Conservation (phyloP, 2,797 vertebrate species). For the Trachurus trachurus region DNA sequence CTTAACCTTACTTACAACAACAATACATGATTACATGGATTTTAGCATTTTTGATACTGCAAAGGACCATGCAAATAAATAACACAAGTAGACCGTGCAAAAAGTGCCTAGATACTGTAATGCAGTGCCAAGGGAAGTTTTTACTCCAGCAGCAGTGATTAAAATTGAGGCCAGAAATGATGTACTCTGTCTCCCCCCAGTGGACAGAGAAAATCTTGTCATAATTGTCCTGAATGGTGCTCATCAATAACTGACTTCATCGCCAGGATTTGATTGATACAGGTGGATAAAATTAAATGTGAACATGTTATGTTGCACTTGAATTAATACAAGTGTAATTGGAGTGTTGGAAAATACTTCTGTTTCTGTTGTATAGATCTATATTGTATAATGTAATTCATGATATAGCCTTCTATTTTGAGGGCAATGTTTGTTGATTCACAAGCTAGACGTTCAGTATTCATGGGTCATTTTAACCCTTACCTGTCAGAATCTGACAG, state of each 20-base stretch:
- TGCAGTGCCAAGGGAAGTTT: constrained; percentile 8
- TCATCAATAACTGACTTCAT: background rate
- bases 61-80: background rate
- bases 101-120: constrained; percentile 4
- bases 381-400: background rate
- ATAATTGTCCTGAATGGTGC: background rate
- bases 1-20: background rate
- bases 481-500: constrained; percentile 45
- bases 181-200: constrained; percentile 86
- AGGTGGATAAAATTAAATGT: background rate
- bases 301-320: background rate
- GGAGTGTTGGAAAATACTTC: background rate
- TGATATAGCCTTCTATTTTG: background rate
- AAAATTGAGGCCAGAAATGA: constrained; percentile 44
- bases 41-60: background rate
- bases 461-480: constrained; percentile 52
- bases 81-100: background rate
- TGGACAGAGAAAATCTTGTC: constrained; percentile 52
- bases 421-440: constrained; percentile 12
- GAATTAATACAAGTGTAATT: background rate
- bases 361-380: background rate
- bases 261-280: background rate
- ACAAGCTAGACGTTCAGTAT: constrained; percentile 48
- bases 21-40: background rate
- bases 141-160: constrained; percentile 1